These are phyloP conservation scores for Escarpia spicata DNA, from an alignment of 2,888 invertebrate genomes.

Conservation along the genomic window DNA sequence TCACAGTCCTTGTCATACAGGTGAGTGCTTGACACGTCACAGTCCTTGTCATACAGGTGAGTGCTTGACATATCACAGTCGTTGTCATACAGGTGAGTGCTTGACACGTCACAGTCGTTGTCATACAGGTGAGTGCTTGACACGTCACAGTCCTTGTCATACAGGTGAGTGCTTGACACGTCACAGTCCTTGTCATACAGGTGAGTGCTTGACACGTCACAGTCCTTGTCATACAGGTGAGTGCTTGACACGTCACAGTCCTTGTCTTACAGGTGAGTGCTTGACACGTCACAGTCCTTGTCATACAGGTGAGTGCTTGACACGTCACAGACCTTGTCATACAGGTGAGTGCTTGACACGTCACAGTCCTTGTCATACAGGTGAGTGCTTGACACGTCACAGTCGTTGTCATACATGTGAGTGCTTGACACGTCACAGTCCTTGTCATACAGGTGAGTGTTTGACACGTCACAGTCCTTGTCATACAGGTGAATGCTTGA, in stretches of 20 bases:
- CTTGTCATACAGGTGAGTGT: constrained; percentile 40
- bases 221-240: constrained; percentile 40
- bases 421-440: constrained; percentile 45
- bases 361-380: background rate
- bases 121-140: background rate
- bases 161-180: background rate
- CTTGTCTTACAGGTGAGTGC: background rate
- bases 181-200: background rate
- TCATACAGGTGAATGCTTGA: constrained; percentile 41
- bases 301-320: constrained; percentile 41
- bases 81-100: background rate
- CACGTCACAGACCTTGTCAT: constrained; percentile 46
- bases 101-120: background rate
- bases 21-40: constrained; percentile 47
- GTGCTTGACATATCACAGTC: background rate
- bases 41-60: constrained; percentile 40
- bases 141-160: constrained; percentile 50
- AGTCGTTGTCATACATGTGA: background rate
- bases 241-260: background rate
- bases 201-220: constrained; percentile 47
- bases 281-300: background rate
- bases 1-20: background rate
- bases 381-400: too few relatives aligned
- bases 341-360: background rate
- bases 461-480: background rate